Base-by-base conservation (phyloP, 2,113 vertebrate genomes). In the Misgurnus anguillicaudatus region DNA sequence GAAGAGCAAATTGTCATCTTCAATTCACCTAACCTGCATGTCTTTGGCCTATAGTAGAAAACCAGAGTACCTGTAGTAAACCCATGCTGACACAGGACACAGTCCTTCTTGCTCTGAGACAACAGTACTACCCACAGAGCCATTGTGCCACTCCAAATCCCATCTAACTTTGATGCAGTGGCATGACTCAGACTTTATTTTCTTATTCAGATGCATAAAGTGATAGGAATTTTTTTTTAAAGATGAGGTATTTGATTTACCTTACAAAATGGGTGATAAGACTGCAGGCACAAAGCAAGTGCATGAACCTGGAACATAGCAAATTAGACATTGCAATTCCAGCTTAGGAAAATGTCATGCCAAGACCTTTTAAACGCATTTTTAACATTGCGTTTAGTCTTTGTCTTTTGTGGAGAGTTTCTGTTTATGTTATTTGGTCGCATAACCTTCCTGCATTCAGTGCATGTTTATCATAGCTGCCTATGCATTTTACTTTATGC, bases 381-480 rank as follows among this genome's bases (percentile, higher is more conserved):
- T 62, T 78, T 48, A 61, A 7, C 66, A 14, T 38, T 39, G 11
- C 10, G n/a, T 60, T 69, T 60, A 24, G 21, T 78, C 21, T 78
- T 41, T 39, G 45, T 78, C 41, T 69, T 45, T 45, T 48, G 66
- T 51, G 42, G 41, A 36, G 4, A 21, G 67, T 63, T 71, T 69
- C 58, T 72, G 42, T 69, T 53, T 24, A 4, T 62, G 67, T 51
- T 4, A n/a, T 61, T 39, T 62, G 41, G 41, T 42, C 41, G n/a
- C 39, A 60, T 61, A 24, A 16, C 36, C 24, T 67, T 68, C 13
- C 10, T 21, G 66, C 64, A 69, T 63, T 79, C 42, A 19, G 57
- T 71, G 67, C 9, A 79, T 79, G 38, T 79, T 63, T 79, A 9
- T 24, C 68, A 72, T 64, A 64, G 58, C 77, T 72, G 57, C 6